Evolutionary conservation across 2,113 vertebrate species (phyloP).

Genomic region (Heloderma charlesbogerti): DNA sequence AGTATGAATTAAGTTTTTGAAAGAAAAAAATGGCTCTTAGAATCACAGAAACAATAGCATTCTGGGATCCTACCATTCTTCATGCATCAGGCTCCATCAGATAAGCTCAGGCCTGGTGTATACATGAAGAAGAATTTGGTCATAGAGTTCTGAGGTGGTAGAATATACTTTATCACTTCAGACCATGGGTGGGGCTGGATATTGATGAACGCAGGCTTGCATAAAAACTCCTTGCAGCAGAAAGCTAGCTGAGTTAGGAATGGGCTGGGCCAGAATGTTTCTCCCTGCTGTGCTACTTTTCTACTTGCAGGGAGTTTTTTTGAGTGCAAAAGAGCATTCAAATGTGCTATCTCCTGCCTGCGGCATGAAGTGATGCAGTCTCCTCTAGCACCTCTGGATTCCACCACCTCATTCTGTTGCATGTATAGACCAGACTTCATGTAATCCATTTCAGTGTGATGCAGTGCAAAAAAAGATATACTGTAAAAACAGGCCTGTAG

Average conservation of each 20-base stretch:
- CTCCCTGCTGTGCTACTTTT: neutral
- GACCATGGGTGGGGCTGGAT: neutral
- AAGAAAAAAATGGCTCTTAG: neutral
- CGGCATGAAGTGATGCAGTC: neutral
- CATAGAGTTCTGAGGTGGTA: neutral
- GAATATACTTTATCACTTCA: neutral
- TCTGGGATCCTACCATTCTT: neutral
- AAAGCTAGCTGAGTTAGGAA: neutral
- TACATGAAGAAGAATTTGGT: neutral
- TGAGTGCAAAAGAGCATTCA: neutral
- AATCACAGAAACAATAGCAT: neutral
- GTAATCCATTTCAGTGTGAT: neutral
- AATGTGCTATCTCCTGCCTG: neutral
- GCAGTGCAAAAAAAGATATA: neutral
- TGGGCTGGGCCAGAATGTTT: neutral
- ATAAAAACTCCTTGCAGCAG: neutral
- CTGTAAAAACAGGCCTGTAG: neutral
- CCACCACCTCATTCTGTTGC: neutral
- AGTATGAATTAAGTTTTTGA: neutral
- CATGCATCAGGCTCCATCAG: neutral
- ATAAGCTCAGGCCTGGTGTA: neutral
- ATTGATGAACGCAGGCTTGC: neutral
- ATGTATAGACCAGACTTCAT: neutral
- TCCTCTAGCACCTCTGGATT: neutral
- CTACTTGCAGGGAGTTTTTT: neutral